phyloP scores from a whole-genome alignment of 2,113 vertebrate species.

The Oreotrochilus melanogaster region DNA sequence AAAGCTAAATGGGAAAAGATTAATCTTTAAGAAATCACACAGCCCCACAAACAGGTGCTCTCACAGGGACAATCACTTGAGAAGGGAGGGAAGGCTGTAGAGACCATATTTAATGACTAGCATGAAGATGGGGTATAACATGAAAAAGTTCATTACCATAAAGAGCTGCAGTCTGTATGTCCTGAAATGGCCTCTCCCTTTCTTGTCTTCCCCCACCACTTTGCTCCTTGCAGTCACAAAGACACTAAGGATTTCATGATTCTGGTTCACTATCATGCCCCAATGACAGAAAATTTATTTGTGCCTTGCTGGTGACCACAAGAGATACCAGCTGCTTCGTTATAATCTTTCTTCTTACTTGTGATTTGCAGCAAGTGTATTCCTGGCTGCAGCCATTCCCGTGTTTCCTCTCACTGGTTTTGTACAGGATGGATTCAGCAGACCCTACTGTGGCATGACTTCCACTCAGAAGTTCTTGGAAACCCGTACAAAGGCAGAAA shows the following conservation, averaged over 20 bases:
- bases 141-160: not conserved
- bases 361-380: not conserved
- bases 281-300: not conserved
- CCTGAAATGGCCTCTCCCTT: not conserved
- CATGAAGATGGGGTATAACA: not conserved
- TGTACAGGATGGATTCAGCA: not conserved
- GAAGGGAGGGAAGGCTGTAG: not conserved
- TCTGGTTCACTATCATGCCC: not conserved
- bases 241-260: not conserved
- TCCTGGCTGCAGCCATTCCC: not conserved
- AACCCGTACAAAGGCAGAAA: slow-evolving; percentile 54
- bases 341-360: not conserved
- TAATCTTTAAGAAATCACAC: not conserved
- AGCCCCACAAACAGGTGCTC: not conserved
- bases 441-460: not conserved
- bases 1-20: not conserved
- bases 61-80: not conserved
- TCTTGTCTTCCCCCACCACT: not conserved
- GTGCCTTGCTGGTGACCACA: not conserved
- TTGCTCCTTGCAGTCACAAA: not conserved
- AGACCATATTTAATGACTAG: not conserved
- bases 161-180: not conserved
- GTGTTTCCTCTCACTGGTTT: slow-evolving; percentile 31
- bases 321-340: not conserved
- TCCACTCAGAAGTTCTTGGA: slow-evolving; percentile 37